phyloP scores from a whole-genome alignment of 2,113 vertebrate genomes.

The Rhabdornis inornatus region DNA sequence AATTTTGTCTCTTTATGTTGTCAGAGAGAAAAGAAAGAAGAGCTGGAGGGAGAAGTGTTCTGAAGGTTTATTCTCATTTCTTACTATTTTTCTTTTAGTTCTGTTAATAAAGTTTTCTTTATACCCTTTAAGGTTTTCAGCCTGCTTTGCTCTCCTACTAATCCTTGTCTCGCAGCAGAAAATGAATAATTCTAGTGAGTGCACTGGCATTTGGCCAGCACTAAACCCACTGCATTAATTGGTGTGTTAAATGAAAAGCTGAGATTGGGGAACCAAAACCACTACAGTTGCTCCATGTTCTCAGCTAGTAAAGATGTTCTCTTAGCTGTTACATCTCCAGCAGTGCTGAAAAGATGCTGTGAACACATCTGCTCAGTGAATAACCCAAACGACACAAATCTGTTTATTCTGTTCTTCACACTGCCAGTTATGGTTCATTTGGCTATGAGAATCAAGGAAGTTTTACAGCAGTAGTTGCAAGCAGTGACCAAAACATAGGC shows the following conservation, averaged over 20 bases:
- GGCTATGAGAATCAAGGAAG: conserved; percentile 62
- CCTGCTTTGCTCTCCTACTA: neutral
- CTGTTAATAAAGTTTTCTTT: neutral
- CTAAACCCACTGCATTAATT: neutral
- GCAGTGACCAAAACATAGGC: neutral
- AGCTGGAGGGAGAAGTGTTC: neutral
- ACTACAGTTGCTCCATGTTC: conserved; percentile 38
- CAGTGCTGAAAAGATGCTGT: conserved; percentile 65
- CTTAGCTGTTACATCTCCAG: conserved; percentile 45
- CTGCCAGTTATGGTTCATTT: neutral
- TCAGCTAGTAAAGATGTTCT: conserved; percentile 56
- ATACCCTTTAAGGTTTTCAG: neutral
- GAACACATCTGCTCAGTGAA: neutral
- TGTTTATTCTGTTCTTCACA: neutral
- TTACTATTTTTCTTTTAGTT: neutral
- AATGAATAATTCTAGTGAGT: neutral
- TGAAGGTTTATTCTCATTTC: neutral
- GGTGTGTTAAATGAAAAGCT: neutral
- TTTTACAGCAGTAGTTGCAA: conserved; percentile 43
- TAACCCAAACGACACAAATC: neutral
- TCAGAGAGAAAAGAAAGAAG: neutral
- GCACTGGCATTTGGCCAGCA: neutral
- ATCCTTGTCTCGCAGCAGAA: neutral
- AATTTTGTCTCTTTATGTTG: neutral
- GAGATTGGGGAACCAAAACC: neutral